A percentile compares a stretch with the other conserved stretches of the same genome.
Conservation (phyloP, 2,113 vertebrate genomes). For the Cacatua alba region DNA sequence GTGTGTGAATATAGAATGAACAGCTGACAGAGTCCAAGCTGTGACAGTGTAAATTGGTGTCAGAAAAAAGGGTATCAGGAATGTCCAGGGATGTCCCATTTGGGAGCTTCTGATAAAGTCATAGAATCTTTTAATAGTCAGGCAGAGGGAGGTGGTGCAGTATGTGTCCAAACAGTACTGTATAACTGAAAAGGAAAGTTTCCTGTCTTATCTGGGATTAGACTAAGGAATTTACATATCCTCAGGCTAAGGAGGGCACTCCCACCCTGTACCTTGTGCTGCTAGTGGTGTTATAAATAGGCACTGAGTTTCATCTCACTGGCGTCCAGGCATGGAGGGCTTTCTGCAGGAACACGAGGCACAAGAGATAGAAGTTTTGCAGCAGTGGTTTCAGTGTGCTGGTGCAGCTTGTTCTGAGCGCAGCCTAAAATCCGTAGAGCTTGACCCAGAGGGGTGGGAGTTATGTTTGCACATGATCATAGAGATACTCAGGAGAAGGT, state of each 20-base stretch:
- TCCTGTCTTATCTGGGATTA: neutral
- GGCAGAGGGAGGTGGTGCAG: neutral
- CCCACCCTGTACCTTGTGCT: neutral
- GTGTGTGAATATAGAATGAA: neutral
- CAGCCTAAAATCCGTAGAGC: neutral
- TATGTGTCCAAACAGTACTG: neutral
- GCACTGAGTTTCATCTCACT: neutral
- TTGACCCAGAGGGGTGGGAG: neutral
- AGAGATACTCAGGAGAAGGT: neutral
- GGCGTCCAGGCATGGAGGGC: neutral
- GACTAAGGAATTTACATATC: neutral
- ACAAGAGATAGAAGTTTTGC: neutral
- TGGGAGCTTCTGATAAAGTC: neutral
- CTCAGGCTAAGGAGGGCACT: neutral
- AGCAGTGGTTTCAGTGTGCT: neutral
- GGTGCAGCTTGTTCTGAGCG: neutral
- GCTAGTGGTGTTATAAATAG: neutral
- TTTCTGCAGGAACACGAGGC: neutral
- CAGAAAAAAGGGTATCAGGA: neutral
- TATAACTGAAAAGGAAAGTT: neutral
- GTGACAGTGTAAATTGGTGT: neutral
- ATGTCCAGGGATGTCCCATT: neutral
- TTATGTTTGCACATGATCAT: neutral
- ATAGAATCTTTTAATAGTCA: neutral
- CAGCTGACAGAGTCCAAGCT: neutral